Evolutionary conservation across 2,888 invertebrate species (phyloP).

Genomic region (Temnothorax ravouxi): DNA sequence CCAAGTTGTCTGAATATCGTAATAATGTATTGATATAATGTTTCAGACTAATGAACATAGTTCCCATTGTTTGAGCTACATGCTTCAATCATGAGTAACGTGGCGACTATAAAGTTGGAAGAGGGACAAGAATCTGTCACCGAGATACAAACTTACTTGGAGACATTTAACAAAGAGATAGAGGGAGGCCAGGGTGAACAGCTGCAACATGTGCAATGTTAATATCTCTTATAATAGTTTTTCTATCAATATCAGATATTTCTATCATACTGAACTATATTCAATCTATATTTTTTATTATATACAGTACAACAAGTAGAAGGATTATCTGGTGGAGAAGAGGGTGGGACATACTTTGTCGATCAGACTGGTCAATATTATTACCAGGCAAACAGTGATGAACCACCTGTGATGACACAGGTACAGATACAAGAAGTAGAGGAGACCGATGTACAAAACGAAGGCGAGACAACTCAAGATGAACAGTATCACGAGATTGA

Average conservation of each 20-base stretch:
- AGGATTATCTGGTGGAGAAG: constrained; percentile 87
- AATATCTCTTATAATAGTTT: constrained; percentile 65
- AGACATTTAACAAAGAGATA: constrained; percentile 94
- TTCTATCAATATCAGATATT: not conserved
- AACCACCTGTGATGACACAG: constrained; percentile 89
- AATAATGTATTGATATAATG: not conserved
- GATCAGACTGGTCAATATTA: constrained; percentile 95
- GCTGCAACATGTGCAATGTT: constrained; percentile 85
- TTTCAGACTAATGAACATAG: constrained; percentile 68
- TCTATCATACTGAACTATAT: not conserved
- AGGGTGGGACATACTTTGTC: constrained; percentile 92
- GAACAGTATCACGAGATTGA: constrained; percentile 86
- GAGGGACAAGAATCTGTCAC: constrained; percentile 88
- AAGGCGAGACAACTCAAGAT: constrained; percentile 83
- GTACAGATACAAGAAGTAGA: constrained; percentile 87
- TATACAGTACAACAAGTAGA: constrained; percentile 85
- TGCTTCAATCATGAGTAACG: constrained; percentile 81
- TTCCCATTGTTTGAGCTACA: constrained; percentile 62
- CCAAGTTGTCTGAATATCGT: not conserved
- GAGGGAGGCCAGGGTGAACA: constrained; percentile 88
- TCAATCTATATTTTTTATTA: constrained; percentile 31
- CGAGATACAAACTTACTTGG: constrained; percentile 93
- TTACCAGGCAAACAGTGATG: constrained; percentile 91
- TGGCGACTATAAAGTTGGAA: constrained; percentile 84
- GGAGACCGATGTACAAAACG: constrained; percentile 81